These are phyloP conservation scores for Dendrolimus pini DNA, from an alignment of 2,888 invertebrate genomes.

Conservation along the genomic window DNA sequence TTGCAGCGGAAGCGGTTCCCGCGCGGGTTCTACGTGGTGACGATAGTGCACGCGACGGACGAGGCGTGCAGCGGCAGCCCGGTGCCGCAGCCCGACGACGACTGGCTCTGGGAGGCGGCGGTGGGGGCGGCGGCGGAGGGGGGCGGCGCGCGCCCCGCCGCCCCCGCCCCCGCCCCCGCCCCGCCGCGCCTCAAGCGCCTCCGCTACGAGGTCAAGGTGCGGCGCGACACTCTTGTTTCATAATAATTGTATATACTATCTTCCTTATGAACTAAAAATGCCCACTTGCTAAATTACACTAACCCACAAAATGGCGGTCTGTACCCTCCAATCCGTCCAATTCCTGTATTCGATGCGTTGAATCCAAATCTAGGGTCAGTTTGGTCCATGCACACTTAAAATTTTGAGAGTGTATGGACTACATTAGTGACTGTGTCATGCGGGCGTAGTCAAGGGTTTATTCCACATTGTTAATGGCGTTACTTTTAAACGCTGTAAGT, in stretches of 20 bases:
- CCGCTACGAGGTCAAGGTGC: slow-evolving; percentile 30
- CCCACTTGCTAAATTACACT: no score
- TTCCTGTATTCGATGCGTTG: no score
- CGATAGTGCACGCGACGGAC: slow-evolving; percentile 32
- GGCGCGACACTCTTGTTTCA: background rate
- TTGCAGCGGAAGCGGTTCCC: slow-evolving; percentile 43
- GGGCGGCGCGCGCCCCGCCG: slow-evolving; percentile 1
- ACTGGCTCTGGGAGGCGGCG: slow-evolving; percentile 50
- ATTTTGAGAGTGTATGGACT: no score
- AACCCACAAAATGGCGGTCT: no score
- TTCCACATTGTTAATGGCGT: no score
- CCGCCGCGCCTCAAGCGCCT: slow-evolving; percentile 27
- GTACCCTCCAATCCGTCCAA: no score
- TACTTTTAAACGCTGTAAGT: no score
- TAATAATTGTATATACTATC: background rate
- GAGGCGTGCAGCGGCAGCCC: slow-evolving; percentile 35
- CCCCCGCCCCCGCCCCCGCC: slow-evolving; percentile 4
- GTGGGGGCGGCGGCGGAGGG: slow-evolving; percentile 10
- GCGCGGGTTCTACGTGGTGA: slow-evolving; percentile 50
- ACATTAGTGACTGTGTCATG: no score
- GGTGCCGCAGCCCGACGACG: slow-evolving; percentile 16
- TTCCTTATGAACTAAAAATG: no score
- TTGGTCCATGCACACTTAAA: no score
- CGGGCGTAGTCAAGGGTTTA: no score
- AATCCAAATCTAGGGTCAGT: no score